Evolutionary conservation across 2,888 invertebrate species (phyloP), one percentile per base, ranked within the genome.

Genomic region (Brassicogethes aeneus): DNA sequence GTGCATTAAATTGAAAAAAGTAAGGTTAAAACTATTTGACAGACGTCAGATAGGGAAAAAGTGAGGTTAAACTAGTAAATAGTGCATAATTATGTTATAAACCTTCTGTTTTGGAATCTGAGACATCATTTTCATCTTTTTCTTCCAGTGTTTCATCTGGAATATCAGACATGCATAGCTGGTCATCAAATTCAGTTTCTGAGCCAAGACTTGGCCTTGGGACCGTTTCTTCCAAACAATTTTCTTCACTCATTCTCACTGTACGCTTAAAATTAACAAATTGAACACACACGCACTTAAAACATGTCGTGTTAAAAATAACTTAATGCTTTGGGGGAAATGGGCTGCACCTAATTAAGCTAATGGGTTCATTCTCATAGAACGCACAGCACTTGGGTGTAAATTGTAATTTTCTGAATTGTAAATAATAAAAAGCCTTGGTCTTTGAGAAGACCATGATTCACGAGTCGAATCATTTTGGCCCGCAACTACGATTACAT

Each of bases 121-220:
- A 61, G 42, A 57, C 55, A 48, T 70, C 69, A 40, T 73, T 69
- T 34, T 77, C 72, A 8, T 5, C 10, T 23, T 23, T 23, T 7
- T 23, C 23, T 7, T 23, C 23, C 5, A 23, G 23, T 7, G 72
- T 71, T 40, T 71, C 71, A 31, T 71, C 73, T 38, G 71, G 69
- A 32, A 71, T 64, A 16, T 80, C 78, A 30, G 23, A 23, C 23
- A 23, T 7, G 31, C 78, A 84, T 17, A 88, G 70, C 53, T 80
- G 79, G 63, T 88, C 87, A 62, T 89, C 89, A 55, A 80, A 89
- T 55, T 89, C 89, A 0, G 82, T 82, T 57, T 87, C 62, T 10
- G 60, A 60, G 13, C 56, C 57, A 31, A 61, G 34, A 48, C 60
- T 61, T 7, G 56, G 52, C 40, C 55, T 49, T 15, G 47, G 50